Evolutionary conservation across 2,888 invertebrate genomes (phyloP), one percentile per base, ranked within the genome.

Genomic region (Timandra comae): DNA sequence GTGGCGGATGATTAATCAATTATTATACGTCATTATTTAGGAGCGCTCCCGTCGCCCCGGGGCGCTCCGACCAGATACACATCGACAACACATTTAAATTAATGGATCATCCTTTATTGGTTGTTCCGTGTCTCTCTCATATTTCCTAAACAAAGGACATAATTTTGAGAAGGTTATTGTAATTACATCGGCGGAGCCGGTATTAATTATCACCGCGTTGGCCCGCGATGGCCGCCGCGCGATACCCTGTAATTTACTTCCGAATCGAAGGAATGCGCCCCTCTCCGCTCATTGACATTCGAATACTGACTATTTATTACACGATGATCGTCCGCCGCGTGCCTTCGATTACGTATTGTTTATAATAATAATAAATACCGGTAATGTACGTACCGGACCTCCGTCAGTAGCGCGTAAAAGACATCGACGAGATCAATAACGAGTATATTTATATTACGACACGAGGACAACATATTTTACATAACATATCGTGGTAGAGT

Each of bases 1-100:
- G 44, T 40, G 47, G 21, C 35, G 32, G 50, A 46, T 60, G 58
- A 79, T 79, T 75, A 72, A 80, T 81, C 80, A 81, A 76, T 74
- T 71, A 78, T 71, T 66, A 72, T 68, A 75, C 70, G 74, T 79
- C 76, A 77, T 80, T 74, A 79, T 73, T 80, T 63, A 77, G 50
- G 44, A 49, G 35, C 38, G 48, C 40, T 48, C 45, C 47, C 51
- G 47, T 51, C 43, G 53, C 51, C 58, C 54, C 53, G 49, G 50
- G 55, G 54, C 55, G 52, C 53, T 52, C 42, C 52, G 51, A 47
- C 41, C 35, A 30, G 27, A 30, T 29, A n/a, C 12, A 3, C n/a
- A n/a, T n/a, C n/a, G n/a, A n/a, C n/a, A n/a, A n/a, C n/a, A n/a
- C n/a, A n/a, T n/a, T n/a, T n/a, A n/a, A 16, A 16, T 16, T 16